Base-by-base conservation (phyloP, 2,888 invertebrate species). In the Hypomecis atomaria region DNA sequence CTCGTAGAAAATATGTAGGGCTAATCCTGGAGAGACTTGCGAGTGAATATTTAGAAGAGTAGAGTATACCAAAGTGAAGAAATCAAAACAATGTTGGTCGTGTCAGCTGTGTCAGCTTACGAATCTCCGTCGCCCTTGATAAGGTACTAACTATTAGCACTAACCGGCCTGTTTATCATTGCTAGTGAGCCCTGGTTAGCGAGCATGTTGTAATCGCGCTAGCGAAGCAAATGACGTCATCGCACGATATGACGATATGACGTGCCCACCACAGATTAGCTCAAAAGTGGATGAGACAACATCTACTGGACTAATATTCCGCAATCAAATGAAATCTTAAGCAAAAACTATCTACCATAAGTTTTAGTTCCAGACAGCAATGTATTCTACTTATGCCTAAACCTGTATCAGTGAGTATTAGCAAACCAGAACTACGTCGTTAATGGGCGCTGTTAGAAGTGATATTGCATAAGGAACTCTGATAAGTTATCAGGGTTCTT, bases 221-320 rank as follows among this genome's bases (percentile, higher is more conserved):
- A 34, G 57, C 45, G 48, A 13, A 56, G 53, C 40, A 52, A 49
- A 56, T 67, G 64, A 66, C 69, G 65, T 69, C 62, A 69, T 40
- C 65, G 55, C 57, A 54, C 60, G 62, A 65, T 68, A 62, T 68
- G 65, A 69, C 60, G 62, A 65, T 68, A 62, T 68, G 65, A 69
- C 69, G 55, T 40, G 37, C 48, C 44, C 23, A 44, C 43, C 58
- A 58, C 45, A 66, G 64, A 70, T 67, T 62, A 66, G 11, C 33
- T 43, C 34, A 54, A 50, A 37, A 38, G 40, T 53, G n/a, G 2
- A 38, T 47, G 9, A 40, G 43, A 11, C 43, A 44, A 38, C 40
- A 38, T 52, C 10, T 33, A 0, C 38, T 45, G 53, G 53, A 47
- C 53, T 33, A 60, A 47, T n/a, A 11, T 53, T 45, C 53, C 47